Conservation (phyloP, 2,888 invertebrate species). For the Lepas anatifera region DNA sequence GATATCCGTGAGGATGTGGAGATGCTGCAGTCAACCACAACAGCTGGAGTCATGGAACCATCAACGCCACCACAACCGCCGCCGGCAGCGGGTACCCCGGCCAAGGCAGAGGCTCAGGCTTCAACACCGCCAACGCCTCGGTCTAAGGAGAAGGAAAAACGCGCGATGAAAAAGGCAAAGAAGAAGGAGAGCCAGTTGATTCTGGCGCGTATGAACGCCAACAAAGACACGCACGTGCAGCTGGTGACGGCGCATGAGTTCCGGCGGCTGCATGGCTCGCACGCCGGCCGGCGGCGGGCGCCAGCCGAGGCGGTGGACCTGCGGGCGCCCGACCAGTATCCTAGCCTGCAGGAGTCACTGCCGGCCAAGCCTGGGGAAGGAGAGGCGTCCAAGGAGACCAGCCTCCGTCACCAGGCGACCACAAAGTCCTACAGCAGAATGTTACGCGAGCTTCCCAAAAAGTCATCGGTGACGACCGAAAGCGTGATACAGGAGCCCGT, state of each 20-base stretch:
- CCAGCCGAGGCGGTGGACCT: neutral
- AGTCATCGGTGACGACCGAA: too few species aligned
- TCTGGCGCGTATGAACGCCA: slow-evolving; percentile 7
- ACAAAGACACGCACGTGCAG: slow-evolving; percentile 8
- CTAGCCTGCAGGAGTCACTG: neutral
- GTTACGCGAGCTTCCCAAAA: neutral
- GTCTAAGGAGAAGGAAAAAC: neutral
- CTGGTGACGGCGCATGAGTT: neutral
- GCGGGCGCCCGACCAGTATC: neutral
- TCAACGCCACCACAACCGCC: too few species aligned
- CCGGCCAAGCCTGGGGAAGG: neutral
- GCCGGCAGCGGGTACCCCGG: too few species aligned
- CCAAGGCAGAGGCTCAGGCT: neutral
- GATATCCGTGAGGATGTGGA: neutral
- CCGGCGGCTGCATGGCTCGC: neutral
- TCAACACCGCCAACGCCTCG: too few species aligned
- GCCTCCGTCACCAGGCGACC: neutral
- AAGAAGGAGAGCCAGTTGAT: slow-evolving; percentile 2
- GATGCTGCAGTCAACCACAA: too few species aligned
- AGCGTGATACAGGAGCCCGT: too few species aligned
- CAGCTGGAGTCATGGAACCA: too few species aligned
- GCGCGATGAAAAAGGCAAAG: neutral
- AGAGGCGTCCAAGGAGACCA: neutral
- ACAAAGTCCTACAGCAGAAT: neutral
- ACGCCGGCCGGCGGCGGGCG: neutral